Evolutionary conservation across 2,888 invertebrate genomes (phyloP), one percentile per base, ranked within the genome.

Genomic region (Polydrusus tereticollis): DNA sequence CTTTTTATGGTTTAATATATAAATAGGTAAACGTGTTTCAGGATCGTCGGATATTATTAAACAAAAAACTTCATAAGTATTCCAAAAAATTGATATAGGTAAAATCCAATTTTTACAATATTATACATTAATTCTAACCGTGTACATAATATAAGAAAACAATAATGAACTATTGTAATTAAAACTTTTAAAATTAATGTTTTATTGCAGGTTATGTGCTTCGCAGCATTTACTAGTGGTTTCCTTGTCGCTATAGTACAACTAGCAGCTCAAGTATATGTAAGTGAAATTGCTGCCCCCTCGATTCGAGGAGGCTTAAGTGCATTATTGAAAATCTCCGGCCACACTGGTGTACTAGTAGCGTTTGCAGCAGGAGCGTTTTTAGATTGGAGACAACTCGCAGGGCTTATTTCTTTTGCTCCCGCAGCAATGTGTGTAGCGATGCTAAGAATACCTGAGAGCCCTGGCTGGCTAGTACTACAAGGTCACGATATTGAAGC

Each of bases 201-300:
- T 38, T 50, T 52, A 45, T 72, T 73, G n/a, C 43, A 74, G 74
- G 38, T 93, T 86, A 92, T 96, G 89, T 94, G 93, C 85, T 88
- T 92, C 78, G 94, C 95, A 0, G 93, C 96, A 65, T 93, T 96
- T 82, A 85, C 95, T 69, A 95, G 94, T 50, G 97, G 96, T 4
- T 84, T 85, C 68, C 80, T 86, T 21, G 85, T 86, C n/a, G 85
- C 86, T 12, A 83, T 86, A 38, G 83, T 86, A 18, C 86, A 86
- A 78, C 77, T 86, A 14, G 82, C 85, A 33, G 83, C 85, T 36
- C 86, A 86, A 77, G 94, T 96, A 18, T 97, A 96, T 87, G 93
- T 97, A 81, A 95, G 95, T 81, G 97, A 97, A 87, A 95, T 96
- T 81, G 93, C 96, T 23, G 92, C 94, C 20, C 94, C 95, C 1